Evolutionary conservation across 2,113 vertebrate species (phyloP).

Genomic region (Bothrops jararaca): DNA sequence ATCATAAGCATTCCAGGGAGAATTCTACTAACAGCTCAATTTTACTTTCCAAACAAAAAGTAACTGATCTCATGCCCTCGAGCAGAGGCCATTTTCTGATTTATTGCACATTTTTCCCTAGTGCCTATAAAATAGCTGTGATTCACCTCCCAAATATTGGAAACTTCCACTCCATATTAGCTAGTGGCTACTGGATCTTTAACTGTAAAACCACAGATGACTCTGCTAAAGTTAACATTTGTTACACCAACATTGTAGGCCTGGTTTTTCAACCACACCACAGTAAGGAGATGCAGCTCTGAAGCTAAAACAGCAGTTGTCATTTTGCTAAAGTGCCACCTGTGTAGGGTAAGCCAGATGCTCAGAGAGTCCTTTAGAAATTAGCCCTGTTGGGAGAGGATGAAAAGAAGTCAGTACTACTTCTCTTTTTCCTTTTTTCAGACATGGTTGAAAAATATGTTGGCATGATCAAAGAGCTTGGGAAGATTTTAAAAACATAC

Average conservation of each 20-base stretch:
- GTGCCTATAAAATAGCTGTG: slow-evolving; percentile 67
- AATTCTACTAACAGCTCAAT: slow-evolving; percentile 41
- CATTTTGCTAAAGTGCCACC: slow-evolving; percentile 67
- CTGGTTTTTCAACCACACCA: slow-evolving; percentile 70
- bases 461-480: neutral
- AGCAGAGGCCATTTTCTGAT: slow-evolving; percentile 60
- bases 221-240: slow-evolving; percentile 74
- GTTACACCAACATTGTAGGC: slow-evolving; percentile 73
- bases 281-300: slow-evolving; percentile 58
- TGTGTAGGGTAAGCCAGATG: slow-evolving; percentile 61
- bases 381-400: slow-evolving; percentile 46
- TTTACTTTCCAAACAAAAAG: slow-evolving; percentile 42
- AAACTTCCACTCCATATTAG: slow-evolving; percentile 72
- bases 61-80: slow-evolving; percentile 52
- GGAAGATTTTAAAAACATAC: neutral
- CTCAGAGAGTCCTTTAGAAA: slow-evolving; percentile 48
- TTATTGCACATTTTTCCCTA: slow-evolving; percentile 59
- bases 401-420: slow-evolving; percentile 33
- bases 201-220: slow-evolving; percentile 78
- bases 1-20: neutral
- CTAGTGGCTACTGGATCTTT: slow-evolving; percentile 73
- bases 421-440: slow-evolving; percentile 32
- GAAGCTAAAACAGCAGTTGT: slow-evolving; percentile 56
- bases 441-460: neutral
- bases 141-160: slow-evolving; percentile 75